phyloP scores from a whole-genome alignment of 2,113 vertebrate genomes.

The Saguinus imperator region DNA sequence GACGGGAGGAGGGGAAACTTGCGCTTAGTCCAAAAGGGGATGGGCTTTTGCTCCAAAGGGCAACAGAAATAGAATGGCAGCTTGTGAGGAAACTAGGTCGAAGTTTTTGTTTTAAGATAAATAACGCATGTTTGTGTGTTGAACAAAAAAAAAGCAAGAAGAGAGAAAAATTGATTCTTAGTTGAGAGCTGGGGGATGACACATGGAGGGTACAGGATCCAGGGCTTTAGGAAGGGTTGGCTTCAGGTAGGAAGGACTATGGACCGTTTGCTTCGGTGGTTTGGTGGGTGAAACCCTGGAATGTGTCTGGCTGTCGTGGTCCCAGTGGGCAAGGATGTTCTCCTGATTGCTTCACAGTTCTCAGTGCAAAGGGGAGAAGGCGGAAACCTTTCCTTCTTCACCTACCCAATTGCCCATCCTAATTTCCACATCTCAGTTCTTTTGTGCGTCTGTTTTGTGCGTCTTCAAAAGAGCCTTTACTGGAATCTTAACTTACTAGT shows the following conservation, averaged over 20 bases:
- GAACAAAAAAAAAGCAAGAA: neutral
- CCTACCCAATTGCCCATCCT: neutral
- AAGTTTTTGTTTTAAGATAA: conserved; percentile 15
- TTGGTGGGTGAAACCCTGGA: neutral
- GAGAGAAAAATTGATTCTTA: neutral
- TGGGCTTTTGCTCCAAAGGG: neutral
- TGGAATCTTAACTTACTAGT: neutral
- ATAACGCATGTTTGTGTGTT: neutral
- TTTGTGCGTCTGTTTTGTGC: no score
- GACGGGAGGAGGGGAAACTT: neutral
- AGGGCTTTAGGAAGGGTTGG: neutral
- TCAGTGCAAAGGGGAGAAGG: neutral
- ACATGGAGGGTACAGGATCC: neutral
- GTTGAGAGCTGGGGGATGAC: neutral
- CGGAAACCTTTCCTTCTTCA: neutral
- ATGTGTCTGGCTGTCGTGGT: neutral
- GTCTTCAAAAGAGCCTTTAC: neutral
- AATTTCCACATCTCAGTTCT: neutral
- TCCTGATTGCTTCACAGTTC: neutral
- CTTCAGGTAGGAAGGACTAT: neutral
- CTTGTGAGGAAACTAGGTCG: neutral
- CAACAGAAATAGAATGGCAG: neutral
- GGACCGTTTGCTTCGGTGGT: neutral
- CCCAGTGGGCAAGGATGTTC: neutral
- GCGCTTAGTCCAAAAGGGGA: neutral